Evolutionary conservation across 2,113 vertebrate genomes (phyloP).

Genomic region (Choloepus hoffmanni): DNA sequence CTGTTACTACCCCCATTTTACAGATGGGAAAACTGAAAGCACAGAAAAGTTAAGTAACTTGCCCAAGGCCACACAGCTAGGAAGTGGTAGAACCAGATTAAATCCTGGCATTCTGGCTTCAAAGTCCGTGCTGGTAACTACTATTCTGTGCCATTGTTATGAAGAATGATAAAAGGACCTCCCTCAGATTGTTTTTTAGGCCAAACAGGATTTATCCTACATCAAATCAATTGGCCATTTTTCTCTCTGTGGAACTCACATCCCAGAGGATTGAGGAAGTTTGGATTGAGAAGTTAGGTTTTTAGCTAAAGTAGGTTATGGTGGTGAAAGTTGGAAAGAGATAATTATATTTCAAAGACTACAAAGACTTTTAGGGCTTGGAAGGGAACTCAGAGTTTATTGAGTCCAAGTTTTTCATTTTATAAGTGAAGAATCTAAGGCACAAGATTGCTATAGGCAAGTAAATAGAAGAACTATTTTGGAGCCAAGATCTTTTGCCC

Average conservation of each 20-base stretch:
- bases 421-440: background rate
- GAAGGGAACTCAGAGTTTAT: background rate
- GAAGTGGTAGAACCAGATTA: background rate
- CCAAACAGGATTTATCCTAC: accelerated
- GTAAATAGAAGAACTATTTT: slow-evolving; percentile 42
- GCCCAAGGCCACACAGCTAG: no score
- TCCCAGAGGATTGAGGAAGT: background rate
- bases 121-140: accelerated
- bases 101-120: no score
- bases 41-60: background rate
- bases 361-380: no score
- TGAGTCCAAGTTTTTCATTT: background rate
- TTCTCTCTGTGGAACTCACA: background rate
- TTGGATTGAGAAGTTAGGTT: background rate
- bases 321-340: background rate
- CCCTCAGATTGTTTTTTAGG: background rate
- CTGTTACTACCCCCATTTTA: background rate
- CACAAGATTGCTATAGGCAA: slow-evolving; percentile 34
- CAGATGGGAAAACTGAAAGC: background rate
- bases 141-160: accelerated
- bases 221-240: background rate
- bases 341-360: background rate
- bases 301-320: background rate
- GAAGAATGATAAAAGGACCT: background rate
- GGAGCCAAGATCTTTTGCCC: background rate